Percentiles rank a stretch among this genome's conserved stretches.
These are phyloP conservation scores for Hippocampus kuda DNA, from an alignment of 2,797 vertebrate species.

Conservation along the genomic window DNA sequence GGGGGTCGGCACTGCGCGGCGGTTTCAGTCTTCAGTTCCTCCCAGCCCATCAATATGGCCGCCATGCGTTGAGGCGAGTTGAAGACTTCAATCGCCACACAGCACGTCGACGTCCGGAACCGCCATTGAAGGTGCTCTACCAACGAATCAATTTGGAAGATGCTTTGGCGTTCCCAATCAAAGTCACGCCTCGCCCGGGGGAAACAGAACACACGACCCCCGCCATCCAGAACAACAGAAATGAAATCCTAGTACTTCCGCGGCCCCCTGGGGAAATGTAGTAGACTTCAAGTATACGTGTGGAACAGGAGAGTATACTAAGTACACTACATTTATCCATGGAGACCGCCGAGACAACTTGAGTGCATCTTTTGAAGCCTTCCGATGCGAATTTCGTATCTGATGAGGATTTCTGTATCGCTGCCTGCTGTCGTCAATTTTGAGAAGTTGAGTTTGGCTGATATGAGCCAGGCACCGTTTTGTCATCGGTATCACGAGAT, in stretches of 20 bases:
- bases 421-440: no score
- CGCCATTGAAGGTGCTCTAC: no score
- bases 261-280: constrained; percentile 67
- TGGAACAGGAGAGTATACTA: constrained; percentile 65
- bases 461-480: no score
- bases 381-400: no score
- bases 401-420: no score
- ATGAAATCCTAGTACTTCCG: constrained; percentile 15
- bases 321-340: constrained; percentile 74
- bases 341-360: constrained; percentile 11
- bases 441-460: no score
- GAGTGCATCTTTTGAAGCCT: neutral
- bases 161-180: no score
- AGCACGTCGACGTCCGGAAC: constrained; percentile 52
- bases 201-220: no score
- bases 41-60: constrained; percentile 71
- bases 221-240: no score
- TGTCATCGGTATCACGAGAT: no score
- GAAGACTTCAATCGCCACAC: constrained; percentile 78
- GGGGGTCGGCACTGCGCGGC: constrained; percentile 58
- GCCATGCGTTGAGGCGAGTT: constrained; percentile 78
- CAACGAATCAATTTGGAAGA: no score
- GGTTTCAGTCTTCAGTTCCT: constrained; percentile 83
- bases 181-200: no score
- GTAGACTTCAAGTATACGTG: constrained; percentile 72